A percentile compares a stretch with the other conserved stretches of the same genome.
Conservation (phyloP, 2,797 vertebrate species). For the Coreius guichenoti region DNA sequence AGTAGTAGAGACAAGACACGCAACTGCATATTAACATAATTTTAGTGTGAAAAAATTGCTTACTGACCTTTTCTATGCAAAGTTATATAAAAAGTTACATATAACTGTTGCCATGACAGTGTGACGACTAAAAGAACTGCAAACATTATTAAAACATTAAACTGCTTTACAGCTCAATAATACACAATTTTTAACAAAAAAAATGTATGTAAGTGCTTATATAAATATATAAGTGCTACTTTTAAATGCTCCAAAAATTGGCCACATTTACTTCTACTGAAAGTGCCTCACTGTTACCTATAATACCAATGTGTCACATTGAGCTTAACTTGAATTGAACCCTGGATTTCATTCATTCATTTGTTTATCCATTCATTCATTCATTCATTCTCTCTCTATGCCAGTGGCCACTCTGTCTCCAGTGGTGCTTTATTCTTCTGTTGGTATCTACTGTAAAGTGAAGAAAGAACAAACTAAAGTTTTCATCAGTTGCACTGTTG, state of each 20-base stretch:
- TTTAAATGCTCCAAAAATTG: not conserved
- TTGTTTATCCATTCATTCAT: not conserved
- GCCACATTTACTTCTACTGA: not conserved
- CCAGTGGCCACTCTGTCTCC: not conserved
- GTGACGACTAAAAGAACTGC: not conserved
- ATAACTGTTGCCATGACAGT: not conserved
- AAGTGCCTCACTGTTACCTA: not conserved
- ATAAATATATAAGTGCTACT: not conserved
- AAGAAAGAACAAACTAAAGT: not conserved
- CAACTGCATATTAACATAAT: not conserved
- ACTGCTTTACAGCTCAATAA: not conserved
- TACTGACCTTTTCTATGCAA: not conserved
- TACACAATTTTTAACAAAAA: not conserved
- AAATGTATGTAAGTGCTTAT: not conserved
- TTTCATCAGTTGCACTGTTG: constrained; percentile 3
- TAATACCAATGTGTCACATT: not conserved
- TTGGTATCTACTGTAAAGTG: not conserved
- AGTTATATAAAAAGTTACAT: not conserved
- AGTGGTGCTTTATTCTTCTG: not conserved
- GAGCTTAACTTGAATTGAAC: not conserved
- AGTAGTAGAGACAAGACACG: not conserved
- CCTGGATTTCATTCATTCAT: not conserved
- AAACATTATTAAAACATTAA: not conserved
- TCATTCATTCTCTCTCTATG: not conserved
- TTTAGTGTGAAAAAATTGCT: not conserved